phyloP scores from a whole-genome alignment of 2,797 vertebrate genomes.

The Acrossocheilus fasciatus region DNA sequence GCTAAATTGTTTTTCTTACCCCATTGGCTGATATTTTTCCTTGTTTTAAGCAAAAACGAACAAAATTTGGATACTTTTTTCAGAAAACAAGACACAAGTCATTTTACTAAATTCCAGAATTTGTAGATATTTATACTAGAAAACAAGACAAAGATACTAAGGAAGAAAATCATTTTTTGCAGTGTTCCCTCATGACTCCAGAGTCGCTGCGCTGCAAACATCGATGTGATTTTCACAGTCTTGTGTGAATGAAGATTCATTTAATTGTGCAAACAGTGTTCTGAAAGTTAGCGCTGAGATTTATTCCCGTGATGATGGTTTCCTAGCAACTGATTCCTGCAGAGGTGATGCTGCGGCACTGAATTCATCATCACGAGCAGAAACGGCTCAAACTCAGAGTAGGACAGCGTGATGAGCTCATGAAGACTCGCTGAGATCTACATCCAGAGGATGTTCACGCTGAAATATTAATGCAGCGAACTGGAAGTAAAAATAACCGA shows the following conservation, averaged over 20 bases:
- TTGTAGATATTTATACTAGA: too few relatives aligned
- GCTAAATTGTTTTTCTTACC: too few relatives aligned
- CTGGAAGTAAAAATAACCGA: conserved; percentile 1
- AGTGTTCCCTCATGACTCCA: neutral
- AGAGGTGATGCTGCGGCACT: conserved; percentile 14
- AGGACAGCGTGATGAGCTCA: neutral
- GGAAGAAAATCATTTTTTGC: too few relatives aligned
- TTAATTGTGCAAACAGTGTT: neutral
- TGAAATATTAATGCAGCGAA: conserved; percentile 8
- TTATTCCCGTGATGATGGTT: conserved; percentile 29
- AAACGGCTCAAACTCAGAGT: neutral
- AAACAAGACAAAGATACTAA: too few relatives aligned
- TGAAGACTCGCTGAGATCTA: neutral
- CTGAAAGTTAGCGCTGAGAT: conserved; percentile 15
- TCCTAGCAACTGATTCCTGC: conserved; percentile 42
- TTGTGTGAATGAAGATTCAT: neutral
- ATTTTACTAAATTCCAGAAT: too few relatives aligned
- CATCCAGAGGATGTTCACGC: neutral
- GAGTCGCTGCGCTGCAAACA: too few relatives aligned
- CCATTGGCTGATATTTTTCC: too few relatives aligned
- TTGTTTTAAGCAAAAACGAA: too few relatives aligned
- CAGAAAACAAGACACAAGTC: too few relatives aligned
- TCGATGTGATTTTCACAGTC: neutral
- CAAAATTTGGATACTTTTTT: too few relatives aligned
- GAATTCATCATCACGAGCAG: conserved; percentile 2